Evolutionary conservation across 2,797 vertebrate genomes (phyloP).

Genomic region (Stomatorhinus walkeri): DNA sequence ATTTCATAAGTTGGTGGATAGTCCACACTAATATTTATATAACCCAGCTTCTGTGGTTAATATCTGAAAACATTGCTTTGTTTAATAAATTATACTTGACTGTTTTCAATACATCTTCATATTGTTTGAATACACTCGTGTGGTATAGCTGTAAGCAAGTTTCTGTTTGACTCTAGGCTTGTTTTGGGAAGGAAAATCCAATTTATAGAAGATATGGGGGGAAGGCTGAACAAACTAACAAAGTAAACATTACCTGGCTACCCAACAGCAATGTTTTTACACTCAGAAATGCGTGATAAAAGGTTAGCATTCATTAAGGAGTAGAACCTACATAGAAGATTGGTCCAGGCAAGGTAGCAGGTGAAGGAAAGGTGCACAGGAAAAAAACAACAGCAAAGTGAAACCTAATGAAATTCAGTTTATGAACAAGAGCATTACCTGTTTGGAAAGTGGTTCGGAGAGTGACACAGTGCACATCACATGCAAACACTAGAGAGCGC

Average conservation of each 20-base stretch:
- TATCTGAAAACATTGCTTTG: neutral
- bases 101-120: neutral
- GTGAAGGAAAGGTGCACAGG: neutral
- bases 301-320: neutral
- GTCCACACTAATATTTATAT: neutral
- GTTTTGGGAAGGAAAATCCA: neutral
- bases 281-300: neutral
- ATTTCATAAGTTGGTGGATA: neutral
- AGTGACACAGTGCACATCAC: neutral
- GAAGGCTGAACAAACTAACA: neutral
- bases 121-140: neutral
- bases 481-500: constrained; percentile 13
- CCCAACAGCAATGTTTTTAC: neutral
- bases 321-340: neutral
- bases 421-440: neutral
- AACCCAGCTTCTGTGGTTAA: neutral
- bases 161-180: neutral
- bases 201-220: neutral
- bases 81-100: neutral
- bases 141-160: neutral
- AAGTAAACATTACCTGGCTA: neutral
- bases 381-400: neutral
- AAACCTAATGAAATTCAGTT: neutral
- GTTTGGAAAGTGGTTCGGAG: neutral
- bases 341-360: neutral